phyloP scores from a whole-genome alignment of 2,113 vertebrate species.

The Melozone crissalis region DNA sequence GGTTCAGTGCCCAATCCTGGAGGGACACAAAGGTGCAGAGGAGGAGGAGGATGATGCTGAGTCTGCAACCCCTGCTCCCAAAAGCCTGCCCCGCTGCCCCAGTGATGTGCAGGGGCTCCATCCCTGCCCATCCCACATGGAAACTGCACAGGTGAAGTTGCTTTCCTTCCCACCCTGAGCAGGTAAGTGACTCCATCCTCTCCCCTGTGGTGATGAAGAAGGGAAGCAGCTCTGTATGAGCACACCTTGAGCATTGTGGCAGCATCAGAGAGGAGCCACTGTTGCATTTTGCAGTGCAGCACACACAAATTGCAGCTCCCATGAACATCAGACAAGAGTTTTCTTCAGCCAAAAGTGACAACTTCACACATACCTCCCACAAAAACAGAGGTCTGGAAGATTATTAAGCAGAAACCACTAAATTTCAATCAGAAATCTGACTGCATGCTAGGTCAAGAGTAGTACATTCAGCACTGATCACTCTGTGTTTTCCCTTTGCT shows the following conservation, averaged over 20 bases:
- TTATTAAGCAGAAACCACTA: neutral
- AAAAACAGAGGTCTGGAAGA: neutral
- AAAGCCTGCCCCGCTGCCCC: neutral
- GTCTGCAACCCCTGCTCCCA: rapidly evolving
- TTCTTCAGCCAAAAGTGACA: neutral
- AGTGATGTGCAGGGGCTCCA: neutral
- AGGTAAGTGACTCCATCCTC: neutral
- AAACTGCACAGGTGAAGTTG: rapidly evolving
- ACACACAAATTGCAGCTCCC: neutral
- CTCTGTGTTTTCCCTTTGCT: neutral
- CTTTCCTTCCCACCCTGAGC: neutral
- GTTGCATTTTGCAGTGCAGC: neutral
- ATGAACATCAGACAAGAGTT: neutral
- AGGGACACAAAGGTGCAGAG: neutral
- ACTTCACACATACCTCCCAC: rapidly evolving
- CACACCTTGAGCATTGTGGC: neutral
- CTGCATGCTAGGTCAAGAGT: neutral
- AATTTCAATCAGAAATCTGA: neutral
- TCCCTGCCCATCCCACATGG: neutral
- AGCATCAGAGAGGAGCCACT: neutral
- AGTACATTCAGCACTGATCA: neutral
- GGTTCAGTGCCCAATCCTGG: neutral
- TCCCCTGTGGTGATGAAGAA: neutral
- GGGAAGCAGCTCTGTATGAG: neutral
- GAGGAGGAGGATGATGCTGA: neutral